These are phyloP conservation scores for Tichodroma muraria DNA, from an alignment of 2,113 vertebrate genomes.

Conservation along the genomic window DNA sequence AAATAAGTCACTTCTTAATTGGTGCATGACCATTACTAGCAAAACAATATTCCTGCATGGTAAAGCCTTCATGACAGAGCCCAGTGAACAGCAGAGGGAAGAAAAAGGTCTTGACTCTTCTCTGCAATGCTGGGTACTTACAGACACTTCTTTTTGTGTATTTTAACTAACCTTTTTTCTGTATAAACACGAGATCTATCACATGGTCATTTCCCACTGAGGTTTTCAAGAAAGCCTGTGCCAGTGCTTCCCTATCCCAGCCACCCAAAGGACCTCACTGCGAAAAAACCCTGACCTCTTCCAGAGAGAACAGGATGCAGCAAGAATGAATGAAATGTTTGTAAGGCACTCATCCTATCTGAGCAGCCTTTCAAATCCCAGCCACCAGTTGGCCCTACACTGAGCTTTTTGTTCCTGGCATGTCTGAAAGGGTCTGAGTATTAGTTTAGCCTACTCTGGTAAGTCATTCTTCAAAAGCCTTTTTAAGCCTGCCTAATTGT, in stretches of 20 bases:
- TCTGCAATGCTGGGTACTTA: background rate
- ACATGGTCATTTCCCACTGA: background rate
- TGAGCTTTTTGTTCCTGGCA: background rate
- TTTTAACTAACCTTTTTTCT: background rate
- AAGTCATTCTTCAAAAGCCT: background rate
- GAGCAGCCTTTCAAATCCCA: background rate
- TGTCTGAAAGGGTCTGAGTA: background rate
- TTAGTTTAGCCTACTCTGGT: background rate
- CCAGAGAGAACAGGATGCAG: conserved; percentile 10
- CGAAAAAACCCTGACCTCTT: background rate
- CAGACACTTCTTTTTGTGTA: background rate
- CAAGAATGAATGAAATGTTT: conserved; percentile 24
- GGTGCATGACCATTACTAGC: background rate
- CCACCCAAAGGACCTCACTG: background rate
- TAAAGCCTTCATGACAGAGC: background rate
- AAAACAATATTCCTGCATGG: background rate
- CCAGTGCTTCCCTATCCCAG: background rate
- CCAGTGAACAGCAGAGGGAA: background rate
- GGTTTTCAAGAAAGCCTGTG: background rate
- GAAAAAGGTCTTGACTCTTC: background rate
- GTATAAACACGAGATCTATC: background rate
- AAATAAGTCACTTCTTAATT: background rate
- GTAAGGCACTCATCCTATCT: background rate
- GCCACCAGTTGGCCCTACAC: background rate
- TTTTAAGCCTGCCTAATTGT: background rate